These are phyloP conservation scores for Okamejei kenojei DNA, from an alignment of 2,797 vertebrate genomes.

Conservation along the genomic window DNA sequence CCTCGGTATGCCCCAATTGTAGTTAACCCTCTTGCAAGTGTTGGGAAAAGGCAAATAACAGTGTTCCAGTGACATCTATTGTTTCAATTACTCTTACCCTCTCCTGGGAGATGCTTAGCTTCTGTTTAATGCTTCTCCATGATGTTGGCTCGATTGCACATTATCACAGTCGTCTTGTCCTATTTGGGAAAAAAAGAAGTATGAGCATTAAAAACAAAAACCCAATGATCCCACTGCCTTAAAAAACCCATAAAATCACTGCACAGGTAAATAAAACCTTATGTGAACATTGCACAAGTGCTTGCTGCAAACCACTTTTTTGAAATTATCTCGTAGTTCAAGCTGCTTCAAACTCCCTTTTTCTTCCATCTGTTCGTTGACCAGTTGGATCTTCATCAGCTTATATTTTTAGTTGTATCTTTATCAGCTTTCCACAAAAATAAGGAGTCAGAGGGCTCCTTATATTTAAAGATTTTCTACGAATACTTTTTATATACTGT, in stretches of 20 bases:
- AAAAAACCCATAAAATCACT: too few species aligned
- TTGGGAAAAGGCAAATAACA: not conserved
- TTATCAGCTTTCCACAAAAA: not conserved
- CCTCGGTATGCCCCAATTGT: not conserved
- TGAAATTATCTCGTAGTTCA: not conserved
- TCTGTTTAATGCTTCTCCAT: not conserved
- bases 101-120: not conserved
- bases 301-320: not conserved
- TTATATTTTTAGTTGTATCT: not conserved
- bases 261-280: not conserved
- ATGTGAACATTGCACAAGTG: not conserved
- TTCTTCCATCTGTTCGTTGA: not conserved
- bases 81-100: not conserved
- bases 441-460: not conserved
- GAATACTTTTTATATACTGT: not conserved
- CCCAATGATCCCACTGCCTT: too few species aligned
- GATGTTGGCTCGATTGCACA: not conserved
- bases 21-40: not conserved
- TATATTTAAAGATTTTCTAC: not conserved
- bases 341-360: not conserved
- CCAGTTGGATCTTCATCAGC: not conserved
- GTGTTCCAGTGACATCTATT: not conserved
- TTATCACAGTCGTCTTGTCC: not conserved
- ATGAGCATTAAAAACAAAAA: not conserved
- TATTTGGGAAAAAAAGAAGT: not conserved